These are phyloP conservation scores for Hypselothyrea guttata DNA, from an alignment of 2,888 invertebrate genomes.

Conservation along the genomic window DNA sequence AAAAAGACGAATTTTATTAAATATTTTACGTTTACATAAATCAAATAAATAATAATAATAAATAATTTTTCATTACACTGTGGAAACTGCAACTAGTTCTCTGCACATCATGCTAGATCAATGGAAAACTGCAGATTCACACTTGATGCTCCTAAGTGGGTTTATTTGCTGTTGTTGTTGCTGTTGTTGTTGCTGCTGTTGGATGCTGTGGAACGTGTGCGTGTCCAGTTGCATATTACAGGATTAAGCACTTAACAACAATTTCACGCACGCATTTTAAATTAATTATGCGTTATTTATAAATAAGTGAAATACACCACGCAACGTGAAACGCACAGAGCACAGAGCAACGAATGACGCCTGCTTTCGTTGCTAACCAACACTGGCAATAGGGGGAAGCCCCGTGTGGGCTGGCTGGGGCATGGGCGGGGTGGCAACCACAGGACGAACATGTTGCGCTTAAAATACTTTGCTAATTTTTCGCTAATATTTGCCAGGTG, in stretches of 20 bases:
- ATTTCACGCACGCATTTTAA: constrained; percentile 75
- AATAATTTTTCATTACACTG: too few species aligned
- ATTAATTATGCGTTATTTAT: constrained; percentile 74
- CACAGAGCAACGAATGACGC: constrained; percentile 36
- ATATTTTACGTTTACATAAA: too few species aligned
- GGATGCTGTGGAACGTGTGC: constrained; percentile 18
- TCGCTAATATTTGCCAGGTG: constrained; percentile 74
- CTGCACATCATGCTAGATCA: not conserved
- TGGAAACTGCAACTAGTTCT: not conserved
- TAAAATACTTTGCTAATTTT: constrained; percentile 77
- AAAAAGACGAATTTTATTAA: too few species aligned
- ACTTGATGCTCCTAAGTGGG: constrained; percentile 1
- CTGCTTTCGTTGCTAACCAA: not conserved
- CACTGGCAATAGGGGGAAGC: too few species aligned
- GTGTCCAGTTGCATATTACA: constrained; percentile 54
- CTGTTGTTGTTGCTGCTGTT: constrained; percentile 5
- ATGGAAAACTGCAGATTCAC: constrained; percentile 8
- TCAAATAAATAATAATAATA: too few species aligned
- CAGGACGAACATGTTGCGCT: constrained; percentile 74
- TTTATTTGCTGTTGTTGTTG: not conserved
- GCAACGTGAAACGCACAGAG: constrained; percentile 31
- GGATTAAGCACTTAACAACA: constrained; percentile 74
- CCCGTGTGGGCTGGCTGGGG: constrained; percentile 22
- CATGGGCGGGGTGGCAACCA: constrained; percentile 65
- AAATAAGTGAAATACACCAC: constrained; percentile 71